phyloP scores from a whole-genome alignment of 2,113 vertebrate species.

The Catharus minimus region DNA sequence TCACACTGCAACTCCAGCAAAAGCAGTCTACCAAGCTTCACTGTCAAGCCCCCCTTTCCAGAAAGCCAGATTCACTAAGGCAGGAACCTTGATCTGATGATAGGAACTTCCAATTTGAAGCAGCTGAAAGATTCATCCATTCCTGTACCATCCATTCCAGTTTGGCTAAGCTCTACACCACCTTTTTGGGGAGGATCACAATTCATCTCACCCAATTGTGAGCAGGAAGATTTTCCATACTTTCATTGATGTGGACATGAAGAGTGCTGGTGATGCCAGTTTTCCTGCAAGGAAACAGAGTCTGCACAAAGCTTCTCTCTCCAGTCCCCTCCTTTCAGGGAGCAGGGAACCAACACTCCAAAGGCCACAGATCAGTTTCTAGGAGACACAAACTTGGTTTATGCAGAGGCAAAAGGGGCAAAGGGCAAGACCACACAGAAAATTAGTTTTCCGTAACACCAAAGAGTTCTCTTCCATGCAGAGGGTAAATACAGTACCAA shows the following conservation, averaged over 20 bases:
- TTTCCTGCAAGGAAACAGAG: neutral
- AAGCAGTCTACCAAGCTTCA: neutral
- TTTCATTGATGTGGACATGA: neutral
- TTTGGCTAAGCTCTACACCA: neutral
- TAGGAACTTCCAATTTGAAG: neutral
- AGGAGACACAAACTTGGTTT: neutral
- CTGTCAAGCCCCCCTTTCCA: neutral
- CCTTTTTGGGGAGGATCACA: neutral
- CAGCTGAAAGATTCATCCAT: neutral
- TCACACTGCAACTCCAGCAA: neutral
- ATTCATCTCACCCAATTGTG: neutral
- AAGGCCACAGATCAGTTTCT: neutral
- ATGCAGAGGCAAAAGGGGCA: neutral
- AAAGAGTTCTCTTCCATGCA: accelerated
- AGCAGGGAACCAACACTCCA: neutral
- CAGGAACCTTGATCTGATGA: neutral
- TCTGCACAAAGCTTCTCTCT: neutral
- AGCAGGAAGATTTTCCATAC: neutral
- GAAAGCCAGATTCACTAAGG: neutral
- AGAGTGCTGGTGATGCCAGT: constrained; percentile 52
- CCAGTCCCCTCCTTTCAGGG: neutral
- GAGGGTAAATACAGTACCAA: neutral
- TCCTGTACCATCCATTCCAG: neutral
- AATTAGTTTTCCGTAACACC: neutral
- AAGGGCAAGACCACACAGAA: neutral